A percentile compares a stretch with the other conserved stretches of the same genome.
Conservation (phyloP, 2,797 vertebrate genomes). For the Trichosurus vulpecula region DNA sequence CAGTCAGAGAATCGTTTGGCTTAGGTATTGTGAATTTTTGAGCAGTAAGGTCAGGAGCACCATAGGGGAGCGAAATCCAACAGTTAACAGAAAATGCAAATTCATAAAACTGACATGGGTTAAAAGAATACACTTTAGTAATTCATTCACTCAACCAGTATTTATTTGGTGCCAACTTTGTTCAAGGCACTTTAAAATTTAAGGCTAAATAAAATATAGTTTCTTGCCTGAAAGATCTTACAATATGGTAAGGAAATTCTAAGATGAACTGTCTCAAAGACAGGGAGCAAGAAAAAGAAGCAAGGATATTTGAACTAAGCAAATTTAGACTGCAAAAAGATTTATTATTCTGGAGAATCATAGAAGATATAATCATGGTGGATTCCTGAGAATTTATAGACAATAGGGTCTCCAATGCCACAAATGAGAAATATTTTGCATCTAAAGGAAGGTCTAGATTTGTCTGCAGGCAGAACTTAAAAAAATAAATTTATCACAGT, state of each 20-base stretch:
- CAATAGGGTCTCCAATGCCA: neutral
- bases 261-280: conserved; percentile 47
- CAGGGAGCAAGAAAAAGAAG: conserved; percentile 50
- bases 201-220: neutral
- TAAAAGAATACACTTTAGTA: conserved; percentile 51
- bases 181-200: neutral
- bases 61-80: conserved; percentile 2
- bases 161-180: neutral
- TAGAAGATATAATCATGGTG: conserved; percentile 6
- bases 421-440: neutral
- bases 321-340: conserved; percentile 43
- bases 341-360: conserved; percentile 37
- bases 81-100: conserved; percentile 52
- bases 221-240: neutral
- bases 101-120: conserved; percentile 5
- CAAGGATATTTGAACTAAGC: conserved; percentile 35
- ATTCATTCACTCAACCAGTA: neutral
- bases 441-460: neutral
- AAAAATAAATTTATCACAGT: neutral
- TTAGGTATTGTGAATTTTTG: neutral
- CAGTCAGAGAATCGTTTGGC: neutral
- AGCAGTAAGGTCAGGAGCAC: neutral
- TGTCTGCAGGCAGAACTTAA: neutral
- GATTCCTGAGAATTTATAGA: neutral
- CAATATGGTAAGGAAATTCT: neutral